A percentile compares a stretch with the other conserved stretches of the same genome.
phyloP scores from a whole-genome alignment of 2,113 vertebrate species.

The Excalfactoria chinensis region DNA sequence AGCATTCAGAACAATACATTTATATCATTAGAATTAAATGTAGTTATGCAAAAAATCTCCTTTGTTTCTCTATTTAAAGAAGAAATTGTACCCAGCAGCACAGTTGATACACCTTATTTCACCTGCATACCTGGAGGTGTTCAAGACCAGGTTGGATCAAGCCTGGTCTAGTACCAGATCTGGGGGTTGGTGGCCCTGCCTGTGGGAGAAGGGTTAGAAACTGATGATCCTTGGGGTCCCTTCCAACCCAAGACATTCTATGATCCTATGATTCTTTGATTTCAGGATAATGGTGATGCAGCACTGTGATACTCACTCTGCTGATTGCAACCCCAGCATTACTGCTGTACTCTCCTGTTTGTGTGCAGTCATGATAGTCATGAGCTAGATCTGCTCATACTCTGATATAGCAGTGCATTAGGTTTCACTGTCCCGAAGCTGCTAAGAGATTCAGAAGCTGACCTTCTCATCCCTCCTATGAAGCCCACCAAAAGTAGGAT shows the following conservation, averaged over 20 bases:
- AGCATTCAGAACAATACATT: neutral
- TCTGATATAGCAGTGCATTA: accelerated
- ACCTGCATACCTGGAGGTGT: too few relatives aligned
- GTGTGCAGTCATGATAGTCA: neutral
- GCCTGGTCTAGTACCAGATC: too few relatives aligned
- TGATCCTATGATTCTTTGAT: too few relatives aligned
- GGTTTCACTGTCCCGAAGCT: neutral
- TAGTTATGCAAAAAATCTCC: neutral
- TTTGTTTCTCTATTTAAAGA: accelerated
- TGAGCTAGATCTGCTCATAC: neutral
- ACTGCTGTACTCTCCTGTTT: neutral
- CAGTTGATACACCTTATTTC: neutral
- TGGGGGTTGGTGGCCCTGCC: too few relatives aligned
- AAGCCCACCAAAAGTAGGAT: slow-evolving; percentile 14
- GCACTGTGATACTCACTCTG: accelerated
- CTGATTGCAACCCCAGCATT: neutral
- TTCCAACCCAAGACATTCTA: too few relatives aligned
- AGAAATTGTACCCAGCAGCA: neutral
- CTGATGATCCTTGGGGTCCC: too few relatives aligned
- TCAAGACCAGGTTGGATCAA: too few relatives aligned
- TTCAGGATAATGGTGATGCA: neutral
- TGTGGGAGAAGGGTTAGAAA: too few relatives aligned
- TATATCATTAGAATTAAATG: neutral
- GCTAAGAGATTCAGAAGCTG: slow-evolving; percentile 12
- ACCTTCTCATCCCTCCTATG: neutral